phyloP scores from a whole-genome alignment of 2,888 invertebrate genomes.

The Drosophila rellima region DNA sequence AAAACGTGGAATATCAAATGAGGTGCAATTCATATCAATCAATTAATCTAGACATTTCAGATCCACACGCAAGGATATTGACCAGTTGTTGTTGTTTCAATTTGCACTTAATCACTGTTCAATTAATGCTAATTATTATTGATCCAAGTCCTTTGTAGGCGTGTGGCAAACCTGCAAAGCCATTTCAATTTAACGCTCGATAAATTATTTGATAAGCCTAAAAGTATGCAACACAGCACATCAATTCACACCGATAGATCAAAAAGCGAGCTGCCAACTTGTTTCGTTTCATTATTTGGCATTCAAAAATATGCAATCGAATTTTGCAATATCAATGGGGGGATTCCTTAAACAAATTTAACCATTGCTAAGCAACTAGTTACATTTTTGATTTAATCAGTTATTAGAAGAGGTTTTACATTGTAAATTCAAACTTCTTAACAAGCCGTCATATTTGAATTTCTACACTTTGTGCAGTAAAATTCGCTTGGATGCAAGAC shows the following conservation, averaged over 20 bases:
- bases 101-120: slow-evolving; percentile 24
- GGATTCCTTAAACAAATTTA: neutral
- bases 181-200: slow-evolving; percentile 11
- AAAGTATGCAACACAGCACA: slow-evolving; percentile 41
- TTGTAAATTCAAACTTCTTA: neutral
- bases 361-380: neutral
- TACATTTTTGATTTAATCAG: neutral
- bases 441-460: neutral
- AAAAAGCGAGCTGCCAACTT: slow-evolving; percentile 35
- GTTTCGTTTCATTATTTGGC: neutral
- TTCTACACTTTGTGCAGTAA: neutral
- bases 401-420: neutral
- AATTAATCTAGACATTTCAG: slow-evolving; percentile 28
- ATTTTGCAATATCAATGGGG: neutral
- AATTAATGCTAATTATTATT: slow-evolving; percentile 37
- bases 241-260: neutral
- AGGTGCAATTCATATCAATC: slow-evolving; percentile 3
- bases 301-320: neutral
- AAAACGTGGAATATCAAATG: slow-evolving; percentile 11
- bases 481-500: neutral
- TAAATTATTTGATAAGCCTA: slow-evolving; percentile 12
- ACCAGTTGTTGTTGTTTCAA: slow-evolving; percentile 1
- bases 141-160: slow-evolving; percentile 20
- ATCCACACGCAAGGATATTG: slow-evolving; percentile 34
- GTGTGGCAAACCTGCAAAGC: slow-evolving; percentile 5